phyloP scores from a whole-genome alignment of 1,140 invertebrate genomes.

The Cyclina sinensis region DNA sequence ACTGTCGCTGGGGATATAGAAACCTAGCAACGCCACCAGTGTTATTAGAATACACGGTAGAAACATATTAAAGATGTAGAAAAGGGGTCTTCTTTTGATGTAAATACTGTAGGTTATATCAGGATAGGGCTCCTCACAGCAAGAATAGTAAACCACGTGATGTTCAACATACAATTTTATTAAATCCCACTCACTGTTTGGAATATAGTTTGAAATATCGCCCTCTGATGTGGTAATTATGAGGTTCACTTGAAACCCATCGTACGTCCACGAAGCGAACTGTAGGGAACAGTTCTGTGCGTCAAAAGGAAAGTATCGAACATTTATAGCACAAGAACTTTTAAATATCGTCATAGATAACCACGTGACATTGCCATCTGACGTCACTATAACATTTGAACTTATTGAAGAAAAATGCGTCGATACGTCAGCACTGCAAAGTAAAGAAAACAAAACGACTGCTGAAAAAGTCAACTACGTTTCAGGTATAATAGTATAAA shows the following conservation, averaged over 20 bases:
- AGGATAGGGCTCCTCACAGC: conserved; percentile 88
- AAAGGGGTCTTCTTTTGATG: conserved; percentile 92
- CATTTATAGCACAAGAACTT: conserved; percentile 87
- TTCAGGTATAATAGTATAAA: too few species aligned
- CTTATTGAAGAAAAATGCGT: conserved; percentile 83
- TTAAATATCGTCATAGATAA: conserved; percentile 88
- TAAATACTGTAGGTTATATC: conserved; percentile 86
- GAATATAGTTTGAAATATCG: conserved; percentile 87
- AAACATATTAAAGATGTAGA: conserved; percentile 95
- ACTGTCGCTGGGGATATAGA: conserved; percentile 96
- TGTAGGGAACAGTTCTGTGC: conserved; percentile 87
- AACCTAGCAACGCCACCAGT: conserved; percentile 92
- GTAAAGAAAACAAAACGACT: too few species aligned
- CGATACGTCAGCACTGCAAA: conserved; percentile 85
- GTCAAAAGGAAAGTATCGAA: conserved; percentile 88
- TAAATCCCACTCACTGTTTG: conserved; percentile 87
- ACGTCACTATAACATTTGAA: conserved; percentile 87
- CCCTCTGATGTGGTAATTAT: conserved; percentile 80
- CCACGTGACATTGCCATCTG: conserved; percentile 88
- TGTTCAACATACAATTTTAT: conserved; percentile 86
- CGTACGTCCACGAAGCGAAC: conserved; percentile 99
- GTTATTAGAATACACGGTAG: conserved; percentile 95
- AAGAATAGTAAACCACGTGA: conserved; percentile 91
- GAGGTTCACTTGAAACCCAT: conserved; percentile 89
- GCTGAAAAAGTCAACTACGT: too few species aligned